A percentile compares a stretch with the other conserved stretches of the same genome.
These are phyloP conservation scores for Eilema depressum DNA, from an alignment of 2,888 invertebrate species.

Conservation along the genomic window DNA sequence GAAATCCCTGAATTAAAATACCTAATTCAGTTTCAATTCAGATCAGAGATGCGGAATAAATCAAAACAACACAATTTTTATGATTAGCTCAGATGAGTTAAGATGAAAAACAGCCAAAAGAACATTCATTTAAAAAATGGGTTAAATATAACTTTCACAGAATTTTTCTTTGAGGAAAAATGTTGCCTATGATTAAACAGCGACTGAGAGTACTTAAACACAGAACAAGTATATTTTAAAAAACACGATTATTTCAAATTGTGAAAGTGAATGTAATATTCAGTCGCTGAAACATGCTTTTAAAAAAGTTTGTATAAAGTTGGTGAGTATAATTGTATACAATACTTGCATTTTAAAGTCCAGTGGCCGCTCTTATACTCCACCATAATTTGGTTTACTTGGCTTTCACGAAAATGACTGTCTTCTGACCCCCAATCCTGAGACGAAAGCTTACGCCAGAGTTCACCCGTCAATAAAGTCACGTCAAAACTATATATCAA, in stretches of 20 bases:
- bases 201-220: constrained; percentile 38
- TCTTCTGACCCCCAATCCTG: too few species aligned
- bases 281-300: not conserved
- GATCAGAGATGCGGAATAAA: constrained; percentile 16
- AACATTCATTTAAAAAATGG: constrained; percentile 31
- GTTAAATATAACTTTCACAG: constrained; percentile 40
- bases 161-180: constrained; percentile 43
- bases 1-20: constrained; percentile 1
- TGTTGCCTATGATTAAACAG: constrained; percentile 40
- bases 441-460: too few species aligned
- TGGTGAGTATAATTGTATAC: too few species aligned
- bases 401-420: too few species aligned
- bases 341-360: too few species aligned
- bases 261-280: constrained; percentile 14
- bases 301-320: constrained; percentile 20
- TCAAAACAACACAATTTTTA: constrained; percentile 29
- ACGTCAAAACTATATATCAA: not conserved
- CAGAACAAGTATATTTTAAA: constrained; percentile 27
- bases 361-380: too few species aligned
- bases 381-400: too few species aligned
- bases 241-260: constrained; percentile 26
- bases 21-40: not conserved
- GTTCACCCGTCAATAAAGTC: too few species aligned
- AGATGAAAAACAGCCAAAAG: constrained; percentile 34
- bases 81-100: constrained; percentile 34